These are phyloP conservation scores for Spea hammondii DNA, from an alignment of 2,797 vertebrate species.

Conservation along the genomic window DNA sequence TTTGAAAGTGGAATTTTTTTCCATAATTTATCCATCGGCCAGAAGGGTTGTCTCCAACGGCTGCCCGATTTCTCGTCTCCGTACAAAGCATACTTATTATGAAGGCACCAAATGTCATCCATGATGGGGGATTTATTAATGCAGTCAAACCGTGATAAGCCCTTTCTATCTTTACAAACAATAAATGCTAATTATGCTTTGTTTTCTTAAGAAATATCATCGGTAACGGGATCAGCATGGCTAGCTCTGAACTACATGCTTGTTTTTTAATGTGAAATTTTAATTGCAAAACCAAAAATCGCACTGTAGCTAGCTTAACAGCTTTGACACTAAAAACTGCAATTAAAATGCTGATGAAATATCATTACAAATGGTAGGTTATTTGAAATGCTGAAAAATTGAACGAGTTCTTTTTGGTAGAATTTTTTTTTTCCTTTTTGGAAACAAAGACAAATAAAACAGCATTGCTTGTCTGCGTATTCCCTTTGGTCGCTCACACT, in stretches of 20 bases:
- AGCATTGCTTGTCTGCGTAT: conserved; percentile 10
- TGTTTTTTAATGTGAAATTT: conserved; percentile 23
- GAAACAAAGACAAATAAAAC: conserved; percentile 1
- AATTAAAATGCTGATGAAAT: conserved; percentile 37
- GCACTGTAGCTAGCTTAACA: conserved; percentile 7
- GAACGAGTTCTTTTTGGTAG: background rate
- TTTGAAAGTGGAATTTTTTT: conserved; percentile 14
- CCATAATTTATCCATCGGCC: background rate
- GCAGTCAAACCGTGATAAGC: conserved; percentile 29
- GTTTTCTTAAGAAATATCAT: conserved; percentile 7
- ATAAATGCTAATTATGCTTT: conserved; percentile 36
- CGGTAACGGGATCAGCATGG: conserved; percentile 19
- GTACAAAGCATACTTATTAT: background rate
- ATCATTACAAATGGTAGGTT: conserved; percentile 14
- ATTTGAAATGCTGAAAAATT: conserved; percentile 20
- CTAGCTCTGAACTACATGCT: conserved; percentile 20
- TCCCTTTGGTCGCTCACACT: conserved; percentile 20
- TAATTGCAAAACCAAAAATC: conserved; percentile 29
- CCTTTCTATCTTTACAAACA: conserved; percentile 16
- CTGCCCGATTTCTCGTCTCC: conserved; percentile 1
- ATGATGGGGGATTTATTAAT: conserved; percentile 34
- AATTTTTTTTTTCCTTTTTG: background rate
- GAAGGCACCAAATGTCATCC: conserved; percentile 31
- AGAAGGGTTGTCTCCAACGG: background rate
- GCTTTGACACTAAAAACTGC: conserved; percentile 20